These are phyloP conservation scores for Scaptomyza flava DNA, from an alignment of 2,888 invertebrate genomes.

Conservation along the genomic window DNA sequence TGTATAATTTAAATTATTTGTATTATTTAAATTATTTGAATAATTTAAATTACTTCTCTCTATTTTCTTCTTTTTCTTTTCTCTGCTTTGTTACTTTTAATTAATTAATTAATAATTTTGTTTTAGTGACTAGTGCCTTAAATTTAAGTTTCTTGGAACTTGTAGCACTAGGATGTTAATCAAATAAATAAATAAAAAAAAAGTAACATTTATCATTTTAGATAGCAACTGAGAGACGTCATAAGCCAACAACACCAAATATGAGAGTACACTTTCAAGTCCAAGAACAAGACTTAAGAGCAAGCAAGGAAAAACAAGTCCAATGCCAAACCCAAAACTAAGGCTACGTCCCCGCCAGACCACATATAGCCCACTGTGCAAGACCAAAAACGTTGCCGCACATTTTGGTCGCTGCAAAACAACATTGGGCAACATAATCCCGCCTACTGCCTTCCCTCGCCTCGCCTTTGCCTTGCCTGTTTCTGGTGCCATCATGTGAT, in stretches of 20 bases:
- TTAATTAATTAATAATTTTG: no score
- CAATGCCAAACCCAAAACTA: slow-evolving; percentile 44
- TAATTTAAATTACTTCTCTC: no score
- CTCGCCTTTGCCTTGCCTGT: background rate
- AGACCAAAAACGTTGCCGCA: slow-evolving; percentile 81
- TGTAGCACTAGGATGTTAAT: no score
- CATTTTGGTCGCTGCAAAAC: slow-evolving; percentile 80
- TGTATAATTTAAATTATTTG: no score
- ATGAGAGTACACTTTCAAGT: slow-evolving; percentile 7
- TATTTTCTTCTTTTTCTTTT: no score
- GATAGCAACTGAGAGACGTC: background rate
- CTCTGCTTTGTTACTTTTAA: no score
- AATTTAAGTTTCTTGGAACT: no score
- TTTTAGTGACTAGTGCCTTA: no score
- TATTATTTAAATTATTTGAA: no score
- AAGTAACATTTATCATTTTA: background rate
- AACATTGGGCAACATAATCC: slow-evolving; percentile 56
- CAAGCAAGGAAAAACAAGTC: slow-evolving; percentile 20
- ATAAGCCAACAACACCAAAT: background rate
- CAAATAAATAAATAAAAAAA: no score
- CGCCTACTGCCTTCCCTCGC: slow-evolving; percentile 18
- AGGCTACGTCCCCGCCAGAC: slow-evolving; percentile 34
- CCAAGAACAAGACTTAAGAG: background rate
- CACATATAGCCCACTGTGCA: slow-evolving; percentile 79
- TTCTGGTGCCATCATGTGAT: slow-evolving; percentile 30